phyloP scores from a whole-genome alignment of 2,888 invertebrate species.

The Sminthurinus aureus region DNA sequence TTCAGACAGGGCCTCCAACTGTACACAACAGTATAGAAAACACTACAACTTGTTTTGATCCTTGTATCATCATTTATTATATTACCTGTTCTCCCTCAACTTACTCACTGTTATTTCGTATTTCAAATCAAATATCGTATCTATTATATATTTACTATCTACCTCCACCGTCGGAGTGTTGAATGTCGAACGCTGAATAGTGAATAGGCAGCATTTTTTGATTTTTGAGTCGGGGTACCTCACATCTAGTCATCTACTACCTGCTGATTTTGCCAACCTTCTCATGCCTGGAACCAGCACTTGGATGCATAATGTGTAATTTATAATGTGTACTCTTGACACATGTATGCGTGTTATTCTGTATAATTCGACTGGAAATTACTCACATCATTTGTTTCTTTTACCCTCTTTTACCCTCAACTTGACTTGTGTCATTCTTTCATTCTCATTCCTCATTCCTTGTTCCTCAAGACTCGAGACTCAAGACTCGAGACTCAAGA shows the following conservation, averaged over 20 bases:
- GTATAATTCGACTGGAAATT: constrained; percentile 31
- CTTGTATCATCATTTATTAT: constrained; percentile 51
- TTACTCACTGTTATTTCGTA: constrained; percentile 6
- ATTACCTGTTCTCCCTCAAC: constrained; percentile 37
- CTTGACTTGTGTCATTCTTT: neutral
- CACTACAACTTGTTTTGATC: constrained; percentile 49
- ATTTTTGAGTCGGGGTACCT: constrained; percentile 4
- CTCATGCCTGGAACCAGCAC: no score
- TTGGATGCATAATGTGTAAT: no score
- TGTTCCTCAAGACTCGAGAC: neutral
- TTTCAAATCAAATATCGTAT: constrained; percentile 29
- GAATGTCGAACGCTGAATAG: neutral
- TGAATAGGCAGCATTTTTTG: neutral
- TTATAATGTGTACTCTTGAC: no score
- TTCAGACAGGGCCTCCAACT: neutral
- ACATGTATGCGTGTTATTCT: no score
- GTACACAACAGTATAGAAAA: no score
- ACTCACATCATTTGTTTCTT: constrained; percentile 25
- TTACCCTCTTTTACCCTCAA: no score
- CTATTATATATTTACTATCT: neutral
- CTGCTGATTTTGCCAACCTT: constrained; percentile 36
- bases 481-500: neutral
- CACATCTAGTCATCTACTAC: constrained; percentile 33
- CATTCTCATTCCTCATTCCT: neutral
- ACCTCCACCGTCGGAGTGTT: neutral